Evolutionary conservation across 2,888 invertebrate genomes (phyloP).

Genomic region (Tinea pellionella): DNA sequence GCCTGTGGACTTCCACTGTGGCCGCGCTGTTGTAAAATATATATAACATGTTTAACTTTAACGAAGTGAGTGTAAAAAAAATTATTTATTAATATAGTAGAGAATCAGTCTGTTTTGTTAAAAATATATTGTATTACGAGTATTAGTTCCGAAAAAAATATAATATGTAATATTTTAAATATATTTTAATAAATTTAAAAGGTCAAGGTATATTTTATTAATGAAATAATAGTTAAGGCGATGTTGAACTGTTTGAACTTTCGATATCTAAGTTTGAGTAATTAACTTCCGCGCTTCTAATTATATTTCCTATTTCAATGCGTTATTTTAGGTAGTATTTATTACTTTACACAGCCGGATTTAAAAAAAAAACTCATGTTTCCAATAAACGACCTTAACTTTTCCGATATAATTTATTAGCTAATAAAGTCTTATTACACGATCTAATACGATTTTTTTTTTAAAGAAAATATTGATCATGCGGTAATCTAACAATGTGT

Average conservation of each 20-base stretch:
- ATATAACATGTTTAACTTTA: too few relatives aligned
- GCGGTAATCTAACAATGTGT: not conserved
- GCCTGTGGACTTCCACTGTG: too few relatives aligned
- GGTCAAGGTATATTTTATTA: slow-evolving; percentile 1
- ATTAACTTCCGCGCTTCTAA: not conserved
- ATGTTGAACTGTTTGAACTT: not conserved
- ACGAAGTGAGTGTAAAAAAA: too few relatives aligned
- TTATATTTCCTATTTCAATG: not conserved
- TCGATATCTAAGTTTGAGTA: not conserved
- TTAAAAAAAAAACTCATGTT: too few relatives aligned
- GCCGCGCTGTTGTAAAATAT: too few relatives aligned
- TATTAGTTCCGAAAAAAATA: too few relatives aligned
- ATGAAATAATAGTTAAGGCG: not conserved
- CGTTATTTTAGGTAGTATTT: too few relatives aligned
- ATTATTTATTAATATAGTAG: too few relatives aligned
- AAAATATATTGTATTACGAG: too few relatives aligned
- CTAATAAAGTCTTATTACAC: not conserved
- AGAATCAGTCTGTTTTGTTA: too few relatives aligned
- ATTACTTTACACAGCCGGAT: too few relatives aligned
- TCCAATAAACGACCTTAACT: not conserved
- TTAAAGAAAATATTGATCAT: not conserved
- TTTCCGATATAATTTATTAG: not conserved
- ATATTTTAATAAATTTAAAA: not conserved
- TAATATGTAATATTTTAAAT: not conserved
- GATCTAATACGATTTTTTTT: not conserved